Percentiles rank a stretch among this genome's conserved stretches.
These are phyloP conservation scores for Motacilla tschutschensis DNA, from an alignment of 2,113 vertebrate species.

Conservation along the genomic window DNA sequence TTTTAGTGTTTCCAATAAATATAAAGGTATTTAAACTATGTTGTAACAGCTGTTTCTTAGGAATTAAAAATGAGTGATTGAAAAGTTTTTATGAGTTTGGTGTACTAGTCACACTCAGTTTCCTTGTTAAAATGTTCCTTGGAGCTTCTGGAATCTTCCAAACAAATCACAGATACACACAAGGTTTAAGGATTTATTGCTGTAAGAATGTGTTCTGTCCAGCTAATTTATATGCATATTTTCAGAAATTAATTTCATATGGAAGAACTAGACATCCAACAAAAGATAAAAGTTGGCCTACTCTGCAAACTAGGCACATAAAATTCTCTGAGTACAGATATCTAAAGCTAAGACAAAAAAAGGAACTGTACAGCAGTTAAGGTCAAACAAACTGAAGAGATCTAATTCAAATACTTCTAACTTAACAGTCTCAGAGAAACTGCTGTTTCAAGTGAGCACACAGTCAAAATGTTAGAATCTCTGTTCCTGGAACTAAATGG, in stretches of 20 bases:
- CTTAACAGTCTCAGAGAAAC: not conserved
- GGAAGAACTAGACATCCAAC: not conserved
- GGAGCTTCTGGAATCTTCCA: not conserved
- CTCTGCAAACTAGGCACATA: not conserved
- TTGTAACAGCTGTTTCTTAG: not conserved
- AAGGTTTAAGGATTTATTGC: not conserved
- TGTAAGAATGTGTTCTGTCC: not conserved
- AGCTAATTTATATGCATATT: not conserved
- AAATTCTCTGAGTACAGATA: not conserved
- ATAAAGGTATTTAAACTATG: not conserved
- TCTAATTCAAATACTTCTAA: not conserved
- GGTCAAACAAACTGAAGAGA: not conserved
- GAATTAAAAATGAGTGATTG: not conserved
- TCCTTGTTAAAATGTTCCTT: not conserved
- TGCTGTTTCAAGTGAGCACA: not conserved
- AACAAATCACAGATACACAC: not conserved
- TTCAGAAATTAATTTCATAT: not conserved
- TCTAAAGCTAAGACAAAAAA: not conserved
- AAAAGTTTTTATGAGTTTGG: not conserved
- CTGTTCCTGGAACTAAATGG: not conserved
- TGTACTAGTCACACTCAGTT: not conserved
- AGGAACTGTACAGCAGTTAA: not conserved
- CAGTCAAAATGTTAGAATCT: not conserved
- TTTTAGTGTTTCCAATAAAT: not conserved
- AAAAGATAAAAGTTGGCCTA: not conserved